phyloP scores from a whole-genome alignment of 2,113 vertebrate species.

The Pelusios castaneus region DNA sequence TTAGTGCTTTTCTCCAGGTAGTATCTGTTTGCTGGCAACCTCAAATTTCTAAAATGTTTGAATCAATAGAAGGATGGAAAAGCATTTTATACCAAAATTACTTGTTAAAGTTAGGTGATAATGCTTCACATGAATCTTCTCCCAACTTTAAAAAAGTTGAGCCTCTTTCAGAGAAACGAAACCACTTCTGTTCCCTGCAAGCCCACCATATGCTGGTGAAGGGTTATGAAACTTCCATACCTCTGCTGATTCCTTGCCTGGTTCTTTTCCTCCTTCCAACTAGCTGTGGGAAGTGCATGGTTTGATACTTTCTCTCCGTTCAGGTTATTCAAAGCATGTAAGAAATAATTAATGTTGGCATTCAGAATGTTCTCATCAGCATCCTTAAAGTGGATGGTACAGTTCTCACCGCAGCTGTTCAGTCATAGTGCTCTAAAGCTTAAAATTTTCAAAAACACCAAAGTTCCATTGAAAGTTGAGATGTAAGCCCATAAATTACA shows the following conservation, averaged over 20 bases:
- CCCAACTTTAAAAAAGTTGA: background rate
- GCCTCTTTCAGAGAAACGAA: background rate
- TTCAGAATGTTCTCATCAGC: background rate
- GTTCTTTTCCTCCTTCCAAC: background rate
- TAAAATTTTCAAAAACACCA: background rate
- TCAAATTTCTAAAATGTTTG: background rate
- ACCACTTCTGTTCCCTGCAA: background rate
- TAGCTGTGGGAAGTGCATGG: background rate
- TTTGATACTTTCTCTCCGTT: background rate
- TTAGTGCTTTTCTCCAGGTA: background rate
- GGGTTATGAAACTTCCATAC: background rate
- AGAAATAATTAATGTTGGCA: too few species aligned
- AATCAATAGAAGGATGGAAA: background rate
- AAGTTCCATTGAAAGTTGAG: background rate
- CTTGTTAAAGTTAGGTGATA: background rate
- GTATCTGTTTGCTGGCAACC: background rate
- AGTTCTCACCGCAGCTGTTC: background rate
- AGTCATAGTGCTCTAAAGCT: background rate
- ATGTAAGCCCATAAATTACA: background rate
- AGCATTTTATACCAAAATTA: background rate
- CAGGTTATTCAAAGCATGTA: too few species aligned
- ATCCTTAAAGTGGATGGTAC: background rate
- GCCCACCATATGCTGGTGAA: background rate
- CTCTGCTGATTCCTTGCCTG: background rate
- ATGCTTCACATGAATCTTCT: background rate